Evolutionary conservation across 2,888 invertebrate species (phyloP).

Genomic region (Drosophila merina): DNA sequence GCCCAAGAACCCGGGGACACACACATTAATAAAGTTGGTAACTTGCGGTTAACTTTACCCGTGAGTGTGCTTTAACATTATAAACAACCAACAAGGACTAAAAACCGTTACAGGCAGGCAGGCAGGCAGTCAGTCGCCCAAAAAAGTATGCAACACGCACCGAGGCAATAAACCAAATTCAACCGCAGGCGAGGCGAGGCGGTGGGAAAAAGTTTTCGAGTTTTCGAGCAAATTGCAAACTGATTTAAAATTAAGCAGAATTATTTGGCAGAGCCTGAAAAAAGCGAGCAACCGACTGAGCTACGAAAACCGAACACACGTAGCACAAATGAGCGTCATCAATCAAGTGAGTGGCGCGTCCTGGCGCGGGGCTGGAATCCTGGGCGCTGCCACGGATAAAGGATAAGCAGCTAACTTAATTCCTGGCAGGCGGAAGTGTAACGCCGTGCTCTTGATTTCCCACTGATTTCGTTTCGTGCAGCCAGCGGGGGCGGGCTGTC

Average conservation of each 20-base stretch:
- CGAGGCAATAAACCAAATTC: slow-evolving; percentile 70
- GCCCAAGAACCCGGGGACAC: slow-evolving; percentile 24
- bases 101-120: slow-evolving; percentile 48
- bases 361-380: not conserved
- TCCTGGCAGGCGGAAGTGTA: slow-evolving; percentile 35
- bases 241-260: slow-evolving; percentile 78
- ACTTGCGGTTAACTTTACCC: slow-evolving; percentile 75
- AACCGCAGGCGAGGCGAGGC: slow-evolving; percentile 45
- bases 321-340: slow-evolving; percentile 73
- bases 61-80: slow-evolving; percentile 76
- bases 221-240: slow-evolving; percentile 64
- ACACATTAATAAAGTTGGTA: slow-evolving; percentile 75
- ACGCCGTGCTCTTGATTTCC: slow-evolving; percentile 51
- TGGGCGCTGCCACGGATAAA: slow-evolving; percentile 39
- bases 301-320: slow-evolving; percentile 28
- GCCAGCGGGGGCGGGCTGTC: slow-evolving; percentile 20
- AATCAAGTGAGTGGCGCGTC: slow-evolving; percentile 52
- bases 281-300: slow-evolving; percentile 8
- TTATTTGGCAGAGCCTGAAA: slow-evolving; percentile 60
- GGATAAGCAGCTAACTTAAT: slow-evolving; percentile 64
- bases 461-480: slow-evolving; percentile 43
- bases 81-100: slow-evolving; percentile 64
- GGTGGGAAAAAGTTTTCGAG: slow-evolving; percentile 37
- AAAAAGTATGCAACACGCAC: slow-evolving; percentile 70
- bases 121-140: slow-evolving; percentile 44